Percentiles rank a stretch among this genome's conserved stretches.
phyloP scores from a whole-genome alignment of 2,797 vertebrate species.

The Chiloscyllium punctatum region DNA sequence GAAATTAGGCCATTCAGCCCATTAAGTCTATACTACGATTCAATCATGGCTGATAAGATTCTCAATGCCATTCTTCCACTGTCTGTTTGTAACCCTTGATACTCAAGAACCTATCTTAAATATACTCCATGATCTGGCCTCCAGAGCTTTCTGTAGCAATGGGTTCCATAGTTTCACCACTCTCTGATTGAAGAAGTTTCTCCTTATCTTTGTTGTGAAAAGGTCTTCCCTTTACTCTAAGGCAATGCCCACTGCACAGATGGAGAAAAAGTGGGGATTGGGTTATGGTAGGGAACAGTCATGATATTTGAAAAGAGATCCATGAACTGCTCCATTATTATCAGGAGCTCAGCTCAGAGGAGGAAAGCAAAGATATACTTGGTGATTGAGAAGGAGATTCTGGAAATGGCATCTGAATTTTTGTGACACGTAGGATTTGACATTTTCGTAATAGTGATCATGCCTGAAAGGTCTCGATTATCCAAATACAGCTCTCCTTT shows the following conservation, averaged over 20 bases:
- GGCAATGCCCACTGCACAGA: not conserved
- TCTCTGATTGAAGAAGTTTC: too few species aligned
- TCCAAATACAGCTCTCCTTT: not conserved
- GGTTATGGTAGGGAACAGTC: not conserved
- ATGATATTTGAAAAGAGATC: not conserved
- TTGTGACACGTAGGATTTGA: not conserved
- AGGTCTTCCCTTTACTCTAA: too few species aligned
- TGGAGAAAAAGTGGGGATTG: not conserved
- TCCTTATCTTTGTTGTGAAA: too few species aligned
- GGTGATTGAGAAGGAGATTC: not conserved
- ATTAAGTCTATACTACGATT: too few species aligned
- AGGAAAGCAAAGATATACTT: not conserved
- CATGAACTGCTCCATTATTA: not conserved
- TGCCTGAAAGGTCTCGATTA: not conserved
- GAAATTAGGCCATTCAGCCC: too few species aligned
- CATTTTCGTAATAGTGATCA: not conserved
- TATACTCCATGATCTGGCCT: too few species aligned
- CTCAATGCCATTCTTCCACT: too few species aligned
- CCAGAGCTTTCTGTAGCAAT: too few species aligned
- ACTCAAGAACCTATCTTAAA: too few species aligned
- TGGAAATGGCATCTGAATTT: not conserved
- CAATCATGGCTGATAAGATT: too few species aligned
- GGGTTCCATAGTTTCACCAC: too few species aligned
- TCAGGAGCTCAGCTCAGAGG: not conserved
- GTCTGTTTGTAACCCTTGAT: too few species aligned